Evolutionary conservation across 2,888 invertebrate genomes (phyloP).

Genomic region (Linnaemya vulpina): DNA sequence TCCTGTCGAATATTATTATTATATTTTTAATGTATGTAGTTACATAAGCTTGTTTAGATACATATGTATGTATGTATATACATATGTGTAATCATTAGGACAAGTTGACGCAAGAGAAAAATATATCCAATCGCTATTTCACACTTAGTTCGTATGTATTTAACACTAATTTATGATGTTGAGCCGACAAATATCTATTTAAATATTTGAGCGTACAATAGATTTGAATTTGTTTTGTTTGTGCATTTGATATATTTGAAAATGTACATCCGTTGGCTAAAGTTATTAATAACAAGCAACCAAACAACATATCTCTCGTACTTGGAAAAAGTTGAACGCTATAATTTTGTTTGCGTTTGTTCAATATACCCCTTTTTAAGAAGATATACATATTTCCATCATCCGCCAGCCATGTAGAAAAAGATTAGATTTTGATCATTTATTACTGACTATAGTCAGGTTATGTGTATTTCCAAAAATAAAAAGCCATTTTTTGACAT

Average conservation of each 20-base stretch:
- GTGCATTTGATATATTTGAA: conserved; percentile 8
- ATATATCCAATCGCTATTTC: conserved; percentile 42
- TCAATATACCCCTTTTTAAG: background rate
- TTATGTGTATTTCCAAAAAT: too few relatives aligned
- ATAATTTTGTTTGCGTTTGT: too few relatives aligned
- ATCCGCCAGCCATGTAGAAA: too few relatives aligned
- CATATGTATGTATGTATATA: too few relatives aligned
- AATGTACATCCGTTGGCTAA: conserved; percentile 29
- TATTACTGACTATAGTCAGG: too few relatives aligned
- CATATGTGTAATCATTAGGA: background rate
- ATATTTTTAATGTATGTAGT: too few relatives aligned
- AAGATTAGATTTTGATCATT: too few relatives aligned
- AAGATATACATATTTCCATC: too few relatives aligned
- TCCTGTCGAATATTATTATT: conserved; percentile 50
- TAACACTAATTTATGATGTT: conserved; percentile 33
- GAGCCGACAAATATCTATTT: conserved; percentile 51
- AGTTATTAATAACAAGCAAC: background rate
- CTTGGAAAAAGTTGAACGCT: too few relatives aligned
- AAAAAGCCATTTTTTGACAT: too few relatives aligned
- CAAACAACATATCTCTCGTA: too few relatives aligned
- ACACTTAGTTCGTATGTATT: conserved; percentile 49
- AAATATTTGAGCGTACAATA: conserved; percentile 39
- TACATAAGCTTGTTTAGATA: too few relatives aligned
- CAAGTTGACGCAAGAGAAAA: background rate
- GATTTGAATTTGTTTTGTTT: conserved; percentile 25